phyloP scores from a whole-genome alignment of 2,888 invertebrate genomes.

The Andrena dorsata region DNA sequence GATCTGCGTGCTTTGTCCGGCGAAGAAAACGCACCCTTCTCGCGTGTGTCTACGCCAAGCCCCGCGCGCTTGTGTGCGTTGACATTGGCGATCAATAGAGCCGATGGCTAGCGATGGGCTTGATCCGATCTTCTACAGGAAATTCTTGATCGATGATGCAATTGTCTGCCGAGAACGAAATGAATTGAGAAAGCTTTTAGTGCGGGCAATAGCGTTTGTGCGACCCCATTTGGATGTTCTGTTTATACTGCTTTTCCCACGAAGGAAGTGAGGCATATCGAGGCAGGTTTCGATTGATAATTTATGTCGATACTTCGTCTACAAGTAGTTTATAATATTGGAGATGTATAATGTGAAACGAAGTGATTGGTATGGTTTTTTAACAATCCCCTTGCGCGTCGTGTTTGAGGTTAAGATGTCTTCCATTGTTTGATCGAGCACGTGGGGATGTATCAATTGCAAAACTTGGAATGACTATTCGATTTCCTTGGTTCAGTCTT shows the following conservation, averaged over 20 bases:
- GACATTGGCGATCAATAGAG: constrained; percentile 80
- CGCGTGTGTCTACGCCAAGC: constrained; percentile 34
- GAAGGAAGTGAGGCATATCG: not conserved
- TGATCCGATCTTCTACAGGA: constrained; percentile 22
- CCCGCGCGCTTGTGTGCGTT: constrained; percentile 58
- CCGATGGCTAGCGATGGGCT: constrained; percentile 71
- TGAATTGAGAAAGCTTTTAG: not conserved
- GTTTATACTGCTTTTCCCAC: not conserved
- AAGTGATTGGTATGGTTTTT: not conserved
- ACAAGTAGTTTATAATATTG: not conserved
- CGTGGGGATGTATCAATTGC: not conserved
- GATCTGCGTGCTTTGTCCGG: constrained; percentile 48
- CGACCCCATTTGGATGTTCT: not conserved
- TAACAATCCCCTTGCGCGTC: not conserved
- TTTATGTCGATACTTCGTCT: not conserved
- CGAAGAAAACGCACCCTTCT: constrained; percentile 50
- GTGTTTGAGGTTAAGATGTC: not conserved
- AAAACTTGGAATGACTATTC: no score
- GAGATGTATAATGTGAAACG: not conserved
- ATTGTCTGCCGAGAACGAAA: not conserved
- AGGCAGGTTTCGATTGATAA: not conserved
- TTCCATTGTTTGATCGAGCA: not conserved
- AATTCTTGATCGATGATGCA: constrained; percentile 7
- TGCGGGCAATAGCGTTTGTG: not conserved
- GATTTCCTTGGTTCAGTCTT: no score